Evolutionary conservation across 1,140 invertebrate genomes (phyloP).

Genomic region (Camponotus pennsylvanicus): DNA sequence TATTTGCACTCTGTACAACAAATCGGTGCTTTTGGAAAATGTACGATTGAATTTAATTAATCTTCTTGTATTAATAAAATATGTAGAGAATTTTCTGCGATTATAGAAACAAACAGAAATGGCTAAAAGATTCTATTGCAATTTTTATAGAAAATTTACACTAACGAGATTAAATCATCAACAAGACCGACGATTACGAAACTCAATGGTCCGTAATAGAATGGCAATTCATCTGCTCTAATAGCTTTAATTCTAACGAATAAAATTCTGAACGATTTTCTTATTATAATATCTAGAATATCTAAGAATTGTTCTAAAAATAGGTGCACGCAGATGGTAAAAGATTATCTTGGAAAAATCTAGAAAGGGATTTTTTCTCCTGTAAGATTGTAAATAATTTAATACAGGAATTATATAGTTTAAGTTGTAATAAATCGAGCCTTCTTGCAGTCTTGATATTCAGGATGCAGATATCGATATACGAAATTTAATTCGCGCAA

Average conservation of each 20-base stretch:
- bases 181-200: slow-evolving; percentile 54
- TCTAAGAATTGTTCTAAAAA: slow-evolving; percentile 39
- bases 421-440: not conserved
- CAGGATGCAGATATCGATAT: too few relatives aligned
- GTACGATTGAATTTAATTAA: slow-evolving; percentile 38
- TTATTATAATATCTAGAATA: slow-evolving; percentile 58
- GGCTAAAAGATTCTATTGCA: slow-evolving; percentile 1
- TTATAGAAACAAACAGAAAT: not conserved
- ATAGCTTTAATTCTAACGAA: slow-evolving; percentile 48
- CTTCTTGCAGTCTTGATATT: not conserved
- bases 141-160: slow-evolving; percentile 29
- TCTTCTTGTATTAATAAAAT: slow-evolving; percentile 7
- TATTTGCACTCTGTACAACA: slow-evolving; percentile 27
- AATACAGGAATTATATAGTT: not conserved
- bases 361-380: slow-evolving; percentile 17
- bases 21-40: slow-evolving; percentile 36
- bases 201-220: slow-evolving; percentile 31
- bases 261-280: slow-evolving; percentile 47
- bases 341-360: not conserved
- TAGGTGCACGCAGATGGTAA: not conserved
- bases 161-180: slow-evolving; percentile 62
- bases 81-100: slow-evolving; percentile 27
- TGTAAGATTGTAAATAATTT: not conserved
- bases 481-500: not conserved
- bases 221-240: slow-evolving; percentile 28